phyloP scores from a whole-genome alignment of 2,113 vertebrate genomes.

The Spheniscus mendiculus region DNA sequence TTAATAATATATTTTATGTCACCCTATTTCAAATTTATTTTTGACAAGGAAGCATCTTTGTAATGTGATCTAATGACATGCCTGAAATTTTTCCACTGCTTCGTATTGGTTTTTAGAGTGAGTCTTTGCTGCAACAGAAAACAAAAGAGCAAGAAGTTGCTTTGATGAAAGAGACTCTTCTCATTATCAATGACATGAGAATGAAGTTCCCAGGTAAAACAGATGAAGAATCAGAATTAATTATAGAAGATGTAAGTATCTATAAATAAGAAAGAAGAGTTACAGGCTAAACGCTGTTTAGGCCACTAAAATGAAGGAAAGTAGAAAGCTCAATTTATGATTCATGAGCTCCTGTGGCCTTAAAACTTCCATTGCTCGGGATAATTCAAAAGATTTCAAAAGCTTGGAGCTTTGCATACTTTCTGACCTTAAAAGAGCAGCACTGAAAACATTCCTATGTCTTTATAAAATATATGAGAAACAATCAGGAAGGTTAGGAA shows the following conservation, averaged over 20 bases:
- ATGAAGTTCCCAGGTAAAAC: conserved; percentile 94
- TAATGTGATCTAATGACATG: neutral
- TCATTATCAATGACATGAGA: conserved; percentile 89
- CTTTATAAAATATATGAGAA: conserved; percentile 25
- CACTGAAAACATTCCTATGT: conserved; percentile 17
- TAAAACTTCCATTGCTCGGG: neutral
- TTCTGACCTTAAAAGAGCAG: conserved; percentile 10
- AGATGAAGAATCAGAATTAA: conserved; percentile 89
- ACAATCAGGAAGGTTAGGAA: neutral
- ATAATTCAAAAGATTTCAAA: conserved; percentile 12
- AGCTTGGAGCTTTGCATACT: neutral
- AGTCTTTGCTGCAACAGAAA: conserved; percentile 84
- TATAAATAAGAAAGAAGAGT: neutral
- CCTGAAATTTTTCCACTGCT: conserved; percentile 54
- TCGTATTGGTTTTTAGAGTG: conserved; percentile 76
- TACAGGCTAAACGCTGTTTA: neutral
- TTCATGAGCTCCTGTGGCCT: conserved; percentile 8
- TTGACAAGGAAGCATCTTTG: conserved; percentile 47
- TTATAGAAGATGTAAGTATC: conserved; percentile 90
- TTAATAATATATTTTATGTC: neutral
- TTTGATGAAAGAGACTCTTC: conserved; percentile 88
- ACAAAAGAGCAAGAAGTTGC: conserved; percentile 91
- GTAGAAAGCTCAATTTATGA: neutral
- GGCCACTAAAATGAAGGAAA: neutral
- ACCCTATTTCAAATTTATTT: conserved; percentile 10